A percentile compares a stretch with the other conserved stretches of the same genome.
Evolutionary conservation across 2,888 invertebrate species (phyloP).

Genomic region (Lycia hirtaria): DNA sequence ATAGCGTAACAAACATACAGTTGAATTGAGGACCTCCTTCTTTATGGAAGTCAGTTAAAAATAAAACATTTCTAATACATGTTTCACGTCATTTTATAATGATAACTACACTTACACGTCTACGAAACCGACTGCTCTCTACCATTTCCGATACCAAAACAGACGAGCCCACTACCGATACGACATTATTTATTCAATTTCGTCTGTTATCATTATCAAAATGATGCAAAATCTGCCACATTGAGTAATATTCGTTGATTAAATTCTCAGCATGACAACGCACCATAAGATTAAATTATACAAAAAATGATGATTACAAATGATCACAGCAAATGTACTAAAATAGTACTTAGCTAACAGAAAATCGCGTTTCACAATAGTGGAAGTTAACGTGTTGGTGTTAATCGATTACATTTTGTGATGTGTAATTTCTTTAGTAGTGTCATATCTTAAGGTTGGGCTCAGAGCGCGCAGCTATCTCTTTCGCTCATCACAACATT

Average conservation of each 20-base stretch:
- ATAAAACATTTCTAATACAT: no score
- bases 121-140: constrained; percentile 1
- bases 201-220: neutral
- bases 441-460: no score
- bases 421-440: no score
- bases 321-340: neutral
- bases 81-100: no score
- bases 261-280: neutral
- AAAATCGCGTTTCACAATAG: no score
- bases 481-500: no score
- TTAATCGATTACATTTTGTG: no score
- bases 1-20: no score
- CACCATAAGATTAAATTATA: neutral
- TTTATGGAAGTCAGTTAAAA: no score
- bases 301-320: neutral
- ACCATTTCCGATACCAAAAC: neutral
- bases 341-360: neutral
- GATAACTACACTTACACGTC: constrained; percentile 11
- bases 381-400: no score
- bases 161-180: neutral
- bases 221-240: neutral
- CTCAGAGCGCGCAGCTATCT: no score
- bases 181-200: constrained; percentile 2
- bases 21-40: no score
- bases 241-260: neutral